Percentiles rank a stretch among this genome's conserved stretches.
Conservation (phyloP, 2,113 vertebrate genomes). For the Brienomyrus brachyistius region DNA sequence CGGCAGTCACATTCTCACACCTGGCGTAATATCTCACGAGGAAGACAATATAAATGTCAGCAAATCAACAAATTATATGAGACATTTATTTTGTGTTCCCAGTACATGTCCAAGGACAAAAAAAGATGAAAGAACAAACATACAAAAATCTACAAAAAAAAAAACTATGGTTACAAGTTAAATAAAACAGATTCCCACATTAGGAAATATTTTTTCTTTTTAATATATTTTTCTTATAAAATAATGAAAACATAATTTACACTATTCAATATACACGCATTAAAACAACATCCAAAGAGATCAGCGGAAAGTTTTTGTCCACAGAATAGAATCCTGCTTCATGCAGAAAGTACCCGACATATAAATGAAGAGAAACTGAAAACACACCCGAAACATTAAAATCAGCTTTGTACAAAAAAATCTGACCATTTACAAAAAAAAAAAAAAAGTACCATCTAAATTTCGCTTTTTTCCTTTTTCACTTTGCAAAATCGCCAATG, state of each 20-base stretch:
- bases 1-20: neutral
- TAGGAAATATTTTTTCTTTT: conserved; percentile 46
- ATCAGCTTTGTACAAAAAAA: conserved; percentile 45
- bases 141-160: neutral
- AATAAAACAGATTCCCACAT: conserved; percentile 36
- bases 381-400: conserved; percentile 16
- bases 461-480: conserved; percentile 32
- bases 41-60: conserved; percentile 14
- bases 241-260: conserved; percentile 76
- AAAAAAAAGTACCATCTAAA: conserved; percentile 49
- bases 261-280: conserved; percentile 69
- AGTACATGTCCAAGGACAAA: conserved; percentile 35
- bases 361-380: conserved; percentile 20
- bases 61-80: conserved; percentile 40
- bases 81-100: conserved; percentile 50
- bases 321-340: conserved; percentile 9
- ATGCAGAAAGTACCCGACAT: conserved; percentile 26
- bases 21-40: neutral
- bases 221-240: conserved; percentile 68
- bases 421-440: conserved; percentile 38
- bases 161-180: neutral
- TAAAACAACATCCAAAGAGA: conserved; percentile 57
- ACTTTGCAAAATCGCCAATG: conserved; percentile 49
- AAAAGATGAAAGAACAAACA: neutral
- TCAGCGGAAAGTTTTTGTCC: conserved; percentile 29